Base-by-base conservation (phyloP, 2,797 vertebrate species). In the Smutsia temminckii region DNA sequence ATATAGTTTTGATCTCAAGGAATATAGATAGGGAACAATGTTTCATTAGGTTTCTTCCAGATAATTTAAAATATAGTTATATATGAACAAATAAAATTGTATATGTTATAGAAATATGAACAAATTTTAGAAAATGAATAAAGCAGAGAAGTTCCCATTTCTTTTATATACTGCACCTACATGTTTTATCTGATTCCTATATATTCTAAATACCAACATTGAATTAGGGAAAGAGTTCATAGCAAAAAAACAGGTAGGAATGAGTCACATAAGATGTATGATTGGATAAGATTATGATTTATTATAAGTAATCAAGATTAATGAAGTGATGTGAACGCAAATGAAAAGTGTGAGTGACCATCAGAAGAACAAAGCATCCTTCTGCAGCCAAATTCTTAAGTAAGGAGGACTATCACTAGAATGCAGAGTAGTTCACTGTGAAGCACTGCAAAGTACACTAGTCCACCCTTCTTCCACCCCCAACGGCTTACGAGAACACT, bases 331-430 rank as follows among this genome's bases (percentile, higher is more conserved):
- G n/a, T 6, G 55, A 96, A 83, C 11, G 14, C 23, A 91, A 94
- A 86, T n/a, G 49, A 94, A 77, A 86, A 79, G 53, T 61, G 2
- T 51, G 81, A 95, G 78, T 79, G 57, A 69, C 59, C 25, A 42
- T 29, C 17, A 14, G 25, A 72, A 84, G 57, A 40, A 94, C 32
- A 94, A 84, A 96, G 87, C 16, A 89, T 57, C 37, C 37, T 93
- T 64, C 21, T 3, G 32, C 42, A 91, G 40, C 55, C 42, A 92
- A 86, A 57, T 75, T 42, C n/a, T 78, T 59, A 75, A 49, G 49
- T 42, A 80, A 63, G 13, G 84, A 85, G 59, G 93, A 78, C 25
- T 46, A 40, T 89, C 55, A 57, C 61, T 85, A 86, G 34, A 77
- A 93, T 53, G 79, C n/a, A 85, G 63, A 84, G n/a, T 8, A 66